Evolutionary conservation across 2,113 vertebrate species (phyloP).

Genomic region (Antigone vipio): DNA sequence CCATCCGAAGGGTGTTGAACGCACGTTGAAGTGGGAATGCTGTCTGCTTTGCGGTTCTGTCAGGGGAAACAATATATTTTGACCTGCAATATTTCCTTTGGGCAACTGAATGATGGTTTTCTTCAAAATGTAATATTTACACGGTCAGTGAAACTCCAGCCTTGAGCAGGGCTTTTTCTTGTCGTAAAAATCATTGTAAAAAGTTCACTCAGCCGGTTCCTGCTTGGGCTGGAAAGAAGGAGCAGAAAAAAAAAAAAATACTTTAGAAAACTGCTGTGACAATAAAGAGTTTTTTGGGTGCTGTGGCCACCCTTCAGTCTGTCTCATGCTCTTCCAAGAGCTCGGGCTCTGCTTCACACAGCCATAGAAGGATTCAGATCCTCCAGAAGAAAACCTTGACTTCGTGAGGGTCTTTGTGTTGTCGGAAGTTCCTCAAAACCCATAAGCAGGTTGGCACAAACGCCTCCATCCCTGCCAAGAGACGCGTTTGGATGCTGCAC

Average conservation of each 20-base stretch:
- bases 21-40: not conserved
- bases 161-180: not conserved
- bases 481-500: not conserved
- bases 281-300: not conserved
- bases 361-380: not conserved
- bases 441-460: not conserved
- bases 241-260: not conserved
- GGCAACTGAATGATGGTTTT: not conserved
- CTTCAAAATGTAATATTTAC: not conserved
- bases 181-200: not conserved
- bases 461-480: not conserved
- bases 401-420: accelerated
- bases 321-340: not conserved
- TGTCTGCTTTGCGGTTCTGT: not conserved
- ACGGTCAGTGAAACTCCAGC: not conserved
- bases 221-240: not conserved
- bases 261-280: not conserved
- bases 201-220: not conserved
- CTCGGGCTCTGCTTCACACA: accelerated
- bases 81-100: not conserved
- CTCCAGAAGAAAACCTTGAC: too few species aligned
- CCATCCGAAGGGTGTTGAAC: not conserved
- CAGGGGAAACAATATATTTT: not conserved
- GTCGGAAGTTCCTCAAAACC: not conserved
- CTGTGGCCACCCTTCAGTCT: not conserved